These are phyloP conservation scores for Pomatorhinus ruficollis DNA, from an alignment of 2,113 vertebrate genomes.

Conservation along the genomic window DNA sequence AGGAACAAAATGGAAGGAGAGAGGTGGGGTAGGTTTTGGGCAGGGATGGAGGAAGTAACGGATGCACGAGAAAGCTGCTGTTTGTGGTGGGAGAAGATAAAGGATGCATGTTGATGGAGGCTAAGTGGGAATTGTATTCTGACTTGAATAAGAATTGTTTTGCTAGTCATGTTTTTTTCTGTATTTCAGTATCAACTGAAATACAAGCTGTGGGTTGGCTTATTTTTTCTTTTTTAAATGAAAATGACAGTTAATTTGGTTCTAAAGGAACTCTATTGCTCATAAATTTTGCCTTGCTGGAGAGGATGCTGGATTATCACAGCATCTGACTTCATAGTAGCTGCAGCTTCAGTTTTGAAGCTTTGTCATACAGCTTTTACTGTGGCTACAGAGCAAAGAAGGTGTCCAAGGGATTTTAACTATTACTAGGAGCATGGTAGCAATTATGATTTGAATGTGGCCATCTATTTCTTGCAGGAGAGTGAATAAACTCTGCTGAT, in stretches of 20 bases:
- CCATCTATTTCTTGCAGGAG: not conserved
- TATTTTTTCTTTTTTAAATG: not conserved
- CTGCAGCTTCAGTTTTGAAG: not conserved
- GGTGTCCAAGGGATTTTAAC: not conserved
- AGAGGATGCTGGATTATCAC: not conserved
- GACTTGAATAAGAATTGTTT: not conserved
- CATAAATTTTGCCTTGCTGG: not conserved
- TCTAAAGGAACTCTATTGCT: not conserved
- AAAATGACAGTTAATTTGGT: not conserved
- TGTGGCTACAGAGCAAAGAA: not conserved
- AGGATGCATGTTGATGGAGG: not conserved
- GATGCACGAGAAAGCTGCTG: not conserved
- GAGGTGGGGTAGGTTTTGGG: not conserved
- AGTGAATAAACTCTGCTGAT: not conserved
- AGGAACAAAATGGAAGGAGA: not conserved
- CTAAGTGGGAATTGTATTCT: not conserved
- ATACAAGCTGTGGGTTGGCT: not conserved
- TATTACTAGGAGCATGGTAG: not conserved
- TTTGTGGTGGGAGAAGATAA: not conserved
- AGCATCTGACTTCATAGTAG: not conserved
- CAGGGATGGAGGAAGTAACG: not conserved
- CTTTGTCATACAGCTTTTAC: not conserved
- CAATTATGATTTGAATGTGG: not conserved
- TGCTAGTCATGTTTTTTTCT: not conserved
- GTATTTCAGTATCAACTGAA: not conserved